Conservation (phyloP, 2,888 invertebrate species). For the Sphaerolaimus hirsutus region DNA sequence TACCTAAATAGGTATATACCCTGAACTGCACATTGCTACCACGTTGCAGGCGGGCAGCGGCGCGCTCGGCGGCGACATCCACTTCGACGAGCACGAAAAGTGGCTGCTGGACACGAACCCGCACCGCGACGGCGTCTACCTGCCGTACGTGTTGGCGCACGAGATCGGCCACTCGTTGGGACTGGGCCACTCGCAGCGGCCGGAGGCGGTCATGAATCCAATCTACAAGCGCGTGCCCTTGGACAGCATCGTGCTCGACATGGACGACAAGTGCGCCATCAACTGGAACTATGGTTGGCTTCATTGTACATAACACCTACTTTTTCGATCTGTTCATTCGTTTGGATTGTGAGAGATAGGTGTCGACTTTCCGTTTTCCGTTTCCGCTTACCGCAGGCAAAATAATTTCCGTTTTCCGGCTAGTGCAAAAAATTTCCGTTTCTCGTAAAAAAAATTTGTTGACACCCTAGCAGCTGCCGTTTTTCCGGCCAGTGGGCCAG, state of each 20-base stretch:
- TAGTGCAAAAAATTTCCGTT: too few relatives aligned
- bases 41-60: too few relatives aligned
- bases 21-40: too few relatives aligned
- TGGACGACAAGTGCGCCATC: conserved; percentile 24
- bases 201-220: conserved; percentile 20
- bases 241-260: conserved; percentile 14
- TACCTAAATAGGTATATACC: too few relatives aligned
- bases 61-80: conserved; percentile 24
- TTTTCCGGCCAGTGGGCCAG: neutral
- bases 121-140: conserved; percentile 7
- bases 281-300: conserved; percentile 22
- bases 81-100: conserved; percentile 21
- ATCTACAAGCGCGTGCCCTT: conserved; percentile 18
- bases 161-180: conserved; percentile 24
- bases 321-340: neutral
- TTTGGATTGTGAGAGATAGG: neutral
- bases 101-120: conserved; percentile 15
- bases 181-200: conserved; percentile 18
- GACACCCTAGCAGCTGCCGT: too few relatives aligned
- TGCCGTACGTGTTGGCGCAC: conserved; percentile 27
- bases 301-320: neutral
- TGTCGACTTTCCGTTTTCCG: too few relatives aligned
- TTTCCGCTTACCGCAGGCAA: too few relatives aligned
- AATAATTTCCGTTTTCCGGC: too few relatives aligned
- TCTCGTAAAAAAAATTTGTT: too few relatives aligned